These are phyloP conservation scores for Caenorhabditis sp. DNA, from an alignment of 2,888 invertebrate species.

Conservation along the genomic window DNA sequence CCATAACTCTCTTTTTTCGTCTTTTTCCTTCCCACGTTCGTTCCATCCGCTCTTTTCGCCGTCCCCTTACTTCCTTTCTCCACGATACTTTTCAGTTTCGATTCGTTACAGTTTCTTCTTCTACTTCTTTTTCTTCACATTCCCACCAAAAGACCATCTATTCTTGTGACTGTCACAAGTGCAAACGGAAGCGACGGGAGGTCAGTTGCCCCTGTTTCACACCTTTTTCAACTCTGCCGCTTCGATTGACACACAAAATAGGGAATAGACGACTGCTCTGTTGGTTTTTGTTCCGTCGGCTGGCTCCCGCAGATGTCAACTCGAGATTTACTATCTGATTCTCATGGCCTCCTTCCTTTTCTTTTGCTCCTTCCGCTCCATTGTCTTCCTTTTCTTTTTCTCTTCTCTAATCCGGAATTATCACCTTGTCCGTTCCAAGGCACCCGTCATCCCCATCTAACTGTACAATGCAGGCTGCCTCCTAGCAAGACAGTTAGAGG, in stretches of 20 bases:
- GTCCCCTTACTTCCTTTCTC: neutral
- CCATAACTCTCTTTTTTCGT: neutral
- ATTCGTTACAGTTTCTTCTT: neutral
- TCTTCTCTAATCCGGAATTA: slow-evolving; percentile 35
- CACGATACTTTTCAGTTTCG: neutral
- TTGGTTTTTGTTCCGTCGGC: no score
- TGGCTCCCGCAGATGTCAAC: neutral
- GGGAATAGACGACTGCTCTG: no score
- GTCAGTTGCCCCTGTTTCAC: neutral
- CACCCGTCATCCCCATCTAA: neutral
- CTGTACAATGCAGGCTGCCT: no score
- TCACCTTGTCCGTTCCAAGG: slow-evolving; percentile 15
- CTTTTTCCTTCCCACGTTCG: neutral
- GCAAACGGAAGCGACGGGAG: slow-evolving; percentile 15
- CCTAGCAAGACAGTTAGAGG: no score
- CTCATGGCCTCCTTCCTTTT: slow-evolving; percentile 2
- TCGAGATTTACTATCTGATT: slow-evolving; percentile 35
- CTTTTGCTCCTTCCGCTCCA: slow-evolving; percentile 24
- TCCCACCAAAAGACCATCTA: no score
- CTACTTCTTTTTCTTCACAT: neutral
- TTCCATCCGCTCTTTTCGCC: no score
- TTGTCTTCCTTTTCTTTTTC: no score
- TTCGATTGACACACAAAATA: no score
- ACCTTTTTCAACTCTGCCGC: neutral
- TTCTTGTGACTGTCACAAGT: neutral